phyloP scores from a whole-genome alignment of 2,797 vertebrate species.

The Parambassis ranga region DNA sequence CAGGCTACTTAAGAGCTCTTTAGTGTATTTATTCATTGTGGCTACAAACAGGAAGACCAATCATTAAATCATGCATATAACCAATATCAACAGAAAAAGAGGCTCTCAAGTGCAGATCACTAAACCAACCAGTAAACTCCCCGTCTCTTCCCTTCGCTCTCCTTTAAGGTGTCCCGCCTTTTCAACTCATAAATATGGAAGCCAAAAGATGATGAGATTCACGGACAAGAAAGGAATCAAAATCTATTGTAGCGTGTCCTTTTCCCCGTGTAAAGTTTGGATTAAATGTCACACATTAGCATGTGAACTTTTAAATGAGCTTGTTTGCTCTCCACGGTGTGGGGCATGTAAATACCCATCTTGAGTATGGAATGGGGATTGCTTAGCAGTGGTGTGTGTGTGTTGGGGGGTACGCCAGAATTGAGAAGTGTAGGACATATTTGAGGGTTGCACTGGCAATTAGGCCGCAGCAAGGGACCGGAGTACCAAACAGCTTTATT shows the following conservation, averaged over 20 bases:
- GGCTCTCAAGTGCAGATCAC: conserved; percentile 26
- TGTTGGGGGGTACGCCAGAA: conserved; percentile 23
- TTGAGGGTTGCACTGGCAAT: conserved; percentile 71
- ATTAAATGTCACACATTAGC: conserved; percentile 91
- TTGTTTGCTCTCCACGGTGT: conserved; percentile 84
- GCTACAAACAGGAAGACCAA: conserved; percentile 6
- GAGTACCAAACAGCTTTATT: conserved; percentile 66
- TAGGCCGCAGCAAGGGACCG: conserved; percentile 70
- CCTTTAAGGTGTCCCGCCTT: conserved; percentile 72
- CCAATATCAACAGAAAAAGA: conserved; percentile 34
- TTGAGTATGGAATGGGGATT: conserved; percentile 75
- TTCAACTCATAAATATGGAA: conserved; percentile 85
- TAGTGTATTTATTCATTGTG: neutral
- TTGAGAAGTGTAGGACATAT: conserved; percentile 54
- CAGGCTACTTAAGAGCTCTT: neutral
- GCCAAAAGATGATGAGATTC: conserved; percentile 80
- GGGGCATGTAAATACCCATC: conserved; percentile 86
- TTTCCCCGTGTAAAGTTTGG: conserved; percentile 89
- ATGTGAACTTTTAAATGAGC: conserved; percentile 92
- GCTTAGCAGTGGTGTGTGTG: conserved; percentile 30
- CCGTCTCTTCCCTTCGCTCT: conserved; percentile 32
- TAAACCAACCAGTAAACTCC: conserved; percentile 50
- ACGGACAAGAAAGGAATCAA: conserved; percentile 84
- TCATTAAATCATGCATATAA: conserved; percentile 37
- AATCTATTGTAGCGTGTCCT: conserved; percentile 88